Evolutionary conservation across 92 coral and sea anemone genomes (phyloP), one percentile per base, ranked within the genome.

Genomic region (Epizoanthus rinbou): DNA sequence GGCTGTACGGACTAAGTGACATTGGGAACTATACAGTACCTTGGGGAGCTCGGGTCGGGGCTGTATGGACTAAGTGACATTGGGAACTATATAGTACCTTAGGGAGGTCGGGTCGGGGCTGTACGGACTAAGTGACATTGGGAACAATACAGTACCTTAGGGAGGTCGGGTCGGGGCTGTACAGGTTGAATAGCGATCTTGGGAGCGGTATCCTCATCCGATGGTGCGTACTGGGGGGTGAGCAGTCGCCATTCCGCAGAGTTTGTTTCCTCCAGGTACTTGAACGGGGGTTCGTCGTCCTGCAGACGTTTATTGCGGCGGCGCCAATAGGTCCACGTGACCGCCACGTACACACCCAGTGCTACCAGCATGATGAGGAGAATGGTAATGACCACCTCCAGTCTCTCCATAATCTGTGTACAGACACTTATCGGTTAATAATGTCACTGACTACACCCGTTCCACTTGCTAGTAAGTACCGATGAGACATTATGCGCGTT

Each of bases 1-100:
- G 97, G 95, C 41, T 93, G 97, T 18, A 93, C 90, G 8, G 93
- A 91, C 0, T 92, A 87, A 50, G 91, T 91, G 95, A 95, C 69
- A 23, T 22, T 10, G 69, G 24, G 69, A 10, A 9, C 69, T 3
- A 16, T 28, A 64, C 16, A 88, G 18, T 85, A 93, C 97, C 93
- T 81, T 85, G 4, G 43, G 43, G 43, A 91, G 82, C 64, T 89
- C 89, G 41, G 90, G 95, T 54, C 91, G 89, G 80, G 97, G 95
- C 41, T 93, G 97, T 18, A 93, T 88, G 8, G 93, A 91, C 0
- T 92, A 87, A 50, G 91, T 91, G 95, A 95, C 69, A 23, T 22
- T 10, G 69, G 24, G 69, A 10, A 9, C 69, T 3, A 16, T 28
- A 64, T 9, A 88, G 18, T 85, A 93, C 97, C 93, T 81, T 37